Evolutionary conservation across 2,888 invertebrate species (phyloP), one percentile per base, ranked within the genome.

Genomic region (Drosophila anomelani): DNA sequence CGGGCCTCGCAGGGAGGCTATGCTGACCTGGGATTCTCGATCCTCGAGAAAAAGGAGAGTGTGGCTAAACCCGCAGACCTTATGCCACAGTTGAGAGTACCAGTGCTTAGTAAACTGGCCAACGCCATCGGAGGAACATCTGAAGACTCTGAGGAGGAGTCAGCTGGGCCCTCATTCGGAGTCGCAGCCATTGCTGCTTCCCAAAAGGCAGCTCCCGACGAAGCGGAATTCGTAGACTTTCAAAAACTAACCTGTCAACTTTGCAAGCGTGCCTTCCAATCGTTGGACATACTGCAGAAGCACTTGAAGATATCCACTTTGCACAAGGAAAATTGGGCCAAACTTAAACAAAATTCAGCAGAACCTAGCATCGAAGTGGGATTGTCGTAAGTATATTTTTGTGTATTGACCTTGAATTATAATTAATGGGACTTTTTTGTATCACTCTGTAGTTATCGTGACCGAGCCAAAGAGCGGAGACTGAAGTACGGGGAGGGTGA

Each of bases 241-340:
- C 94, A 94, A 2, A 98, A 98, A 92, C 93, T 98, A 53, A 97
- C 98, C 0, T 99, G 99, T 90, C 93, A 99, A 20, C 93, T 99
- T 10, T 99, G 99, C 91, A 99, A 99, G 92, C 94, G 99, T 58
- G 97, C 98, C 90, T 98, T 99, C 91, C 96, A 97, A 3, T 97
- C 96, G 26, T 94, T 95, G 54, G 99, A 99, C 70, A 96, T 97
- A 1, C 93, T 99, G n/a, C 94, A 95, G 15, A 97, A 98, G 90
- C 99, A 99, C 93, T 96, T 97, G 75, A 96, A 97, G 84, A 94
- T 98, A 90, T 99, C 99, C 0, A 97, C 98, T 78, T 94, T 99
- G 62, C 99, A 99, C 91, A 98, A 98, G 87, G 96, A 97, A 89
- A 98, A 98, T 91, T 92, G 98, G 53, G 91, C 51, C 91, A 94